phyloP scores from a whole-genome alignment of 2,113 vertebrate genomes.

The Calcarius ornatus region DNA sequence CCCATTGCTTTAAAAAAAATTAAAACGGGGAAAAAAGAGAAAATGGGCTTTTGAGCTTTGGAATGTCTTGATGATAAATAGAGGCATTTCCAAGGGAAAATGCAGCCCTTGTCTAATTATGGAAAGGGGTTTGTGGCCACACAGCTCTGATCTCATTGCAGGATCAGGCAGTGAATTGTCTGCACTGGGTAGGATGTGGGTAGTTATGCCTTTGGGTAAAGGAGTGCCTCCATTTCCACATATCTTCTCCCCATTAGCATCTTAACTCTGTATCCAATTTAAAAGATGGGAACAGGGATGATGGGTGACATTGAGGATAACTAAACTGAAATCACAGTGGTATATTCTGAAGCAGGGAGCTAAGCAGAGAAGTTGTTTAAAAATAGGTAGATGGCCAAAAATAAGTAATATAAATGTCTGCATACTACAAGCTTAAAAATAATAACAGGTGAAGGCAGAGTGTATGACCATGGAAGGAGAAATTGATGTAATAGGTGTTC shows the following conservation, averaged over 20 bases:
- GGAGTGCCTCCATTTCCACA: neutral
- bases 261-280: neutral
- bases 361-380: neutral
- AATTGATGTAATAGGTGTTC: neutral
- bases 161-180: neutral
- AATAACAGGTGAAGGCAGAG: neutral
- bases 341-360: neutral
- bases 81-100: slow-evolving; percentile 9
- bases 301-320: neutral
- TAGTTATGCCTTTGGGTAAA: neutral
- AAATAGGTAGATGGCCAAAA: neutral
- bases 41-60: neutral
- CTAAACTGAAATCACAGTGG: neutral
- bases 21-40: neutral
- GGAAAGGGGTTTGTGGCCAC: neutral
- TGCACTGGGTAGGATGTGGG: neutral
- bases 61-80: neutral
- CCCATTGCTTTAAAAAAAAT: neutral
- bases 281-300: neutral
- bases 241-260: neutral
- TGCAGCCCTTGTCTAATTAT: slow-evolving; percentile 7
- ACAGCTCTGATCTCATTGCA: neutral
- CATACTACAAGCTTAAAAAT: neutral
- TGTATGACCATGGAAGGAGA: neutral
- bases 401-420: neutral